Base-by-base conservation (phyloP, 2,113 vertebrate genomes). In the Callaeas wilsoni region DNA sequence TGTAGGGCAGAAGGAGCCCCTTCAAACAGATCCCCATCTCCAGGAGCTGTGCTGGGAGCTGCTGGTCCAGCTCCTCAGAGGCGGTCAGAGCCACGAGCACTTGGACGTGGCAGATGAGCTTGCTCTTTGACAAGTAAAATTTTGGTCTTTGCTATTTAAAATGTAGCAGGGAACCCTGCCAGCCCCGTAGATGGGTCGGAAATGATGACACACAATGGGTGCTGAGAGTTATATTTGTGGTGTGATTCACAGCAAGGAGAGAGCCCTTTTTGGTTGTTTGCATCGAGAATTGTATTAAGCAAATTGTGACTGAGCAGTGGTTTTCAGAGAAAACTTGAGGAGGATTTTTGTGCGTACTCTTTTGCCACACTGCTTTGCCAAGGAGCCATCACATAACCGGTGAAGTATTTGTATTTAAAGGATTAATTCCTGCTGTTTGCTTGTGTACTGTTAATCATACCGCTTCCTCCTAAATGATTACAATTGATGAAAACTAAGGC, bases 341-440 rank as follows among this genome's bases (percentile, higher is more conserved):
- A 86, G 78, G 82, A 70, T 92, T 96, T 95, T 92, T 74, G 14
- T 59, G n/a, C 3, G 5, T 84, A 27, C n/a, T 67, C 71, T 84
- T 92, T 91, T 92, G 74, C 88, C 88, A 87, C 71, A 39, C 57
- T 92, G 90, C 62, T 92, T 96, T 96, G 96, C 81, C 90, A 87
- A 92, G 75, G 91, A 97, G 74, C 86, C 81, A 91, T 96, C 75
- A 20, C 88, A 71, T 86, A 97, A 94, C 81, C 14, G 4, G 64
- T 89, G 56, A 93, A 97, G 94, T 92, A 56, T 97, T 97, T 89
- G 68, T 94, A 89, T 97, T 98, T 98, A 98, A 98, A 97, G 97
- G 98, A 98, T 98, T 98, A 98, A 96, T 96, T 97, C 98, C 96
- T 56, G 97, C 97, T 97, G 98, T 97, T 98, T 98, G 97, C 98